Conservation (phyloP, 1,140 invertebrate species). For the Saxidomus purpurata region DNA sequence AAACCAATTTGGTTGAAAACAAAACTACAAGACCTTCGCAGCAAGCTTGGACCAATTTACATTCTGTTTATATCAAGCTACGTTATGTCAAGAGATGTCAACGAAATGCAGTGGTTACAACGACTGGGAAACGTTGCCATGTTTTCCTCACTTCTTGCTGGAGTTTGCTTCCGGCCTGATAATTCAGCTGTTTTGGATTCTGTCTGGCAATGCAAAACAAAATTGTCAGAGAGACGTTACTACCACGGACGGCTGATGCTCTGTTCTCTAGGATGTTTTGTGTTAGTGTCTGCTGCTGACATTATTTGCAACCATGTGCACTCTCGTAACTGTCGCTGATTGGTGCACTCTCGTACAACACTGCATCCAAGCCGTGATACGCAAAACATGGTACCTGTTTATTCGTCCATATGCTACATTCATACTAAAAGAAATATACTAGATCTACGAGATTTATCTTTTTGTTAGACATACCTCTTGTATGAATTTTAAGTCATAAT, state of each 20-base stretch:
- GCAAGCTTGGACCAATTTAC: slow-evolving; percentile 67
- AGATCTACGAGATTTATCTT: too few relatives aligned
- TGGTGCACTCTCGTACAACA: too few relatives aligned
- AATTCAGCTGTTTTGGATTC: slow-evolving; percentile 50
- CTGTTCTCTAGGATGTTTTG: neutral
- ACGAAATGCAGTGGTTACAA: neutral
- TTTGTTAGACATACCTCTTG: too few relatives aligned
- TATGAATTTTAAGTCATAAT: too few relatives aligned
- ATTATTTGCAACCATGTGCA: neutral
- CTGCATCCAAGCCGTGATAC: too few relatives aligned
- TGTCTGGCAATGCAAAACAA: neutral
- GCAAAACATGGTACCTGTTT: too few relatives aligned
- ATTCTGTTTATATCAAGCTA: slow-evolving; percentile 48
- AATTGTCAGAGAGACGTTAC: slow-evolving; percentile 25
- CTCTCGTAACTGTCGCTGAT: too few relatives aligned
- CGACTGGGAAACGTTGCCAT: slow-evolving; percentile 11
- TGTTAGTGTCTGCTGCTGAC: neutral
- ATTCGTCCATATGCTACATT: too few relatives aligned
- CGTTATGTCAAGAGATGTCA: neutral
- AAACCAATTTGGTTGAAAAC: slow-evolving; percentile 64
- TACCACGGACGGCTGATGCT: slow-evolving; percentile 61
- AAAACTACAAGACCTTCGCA: slow-evolving; percentile 64
- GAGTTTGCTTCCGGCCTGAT: slow-evolving; percentile 54
- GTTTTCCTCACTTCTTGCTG: slow-evolving; percentile 31
- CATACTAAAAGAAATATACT: too few relatives aligned